Evolutionary conservation across 2,888 invertebrate genomes (phyloP).

Genomic region (Automeris io): DNA sequence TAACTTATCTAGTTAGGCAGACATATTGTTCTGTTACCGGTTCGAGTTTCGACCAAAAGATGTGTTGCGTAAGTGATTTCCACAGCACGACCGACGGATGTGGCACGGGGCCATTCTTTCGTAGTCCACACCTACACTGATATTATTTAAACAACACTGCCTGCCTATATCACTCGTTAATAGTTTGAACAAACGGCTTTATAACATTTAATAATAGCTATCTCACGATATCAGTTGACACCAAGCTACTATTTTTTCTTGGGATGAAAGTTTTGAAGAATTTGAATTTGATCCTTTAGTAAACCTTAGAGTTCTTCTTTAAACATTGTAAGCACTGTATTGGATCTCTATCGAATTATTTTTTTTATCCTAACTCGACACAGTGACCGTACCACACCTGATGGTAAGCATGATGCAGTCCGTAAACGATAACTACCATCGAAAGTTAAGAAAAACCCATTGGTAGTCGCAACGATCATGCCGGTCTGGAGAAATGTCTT

Average conservation of each 20-base stretch:
- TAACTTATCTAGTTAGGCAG: slow-evolving; percentile 34
- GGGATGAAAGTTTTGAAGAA: no score
- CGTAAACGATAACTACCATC: no score
- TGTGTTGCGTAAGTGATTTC: slow-evolving; percentile 65
- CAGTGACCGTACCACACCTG: no score
- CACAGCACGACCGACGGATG: slow-evolving; percentile 58
- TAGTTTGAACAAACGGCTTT: slow-evolving; percentile 44
- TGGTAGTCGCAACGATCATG: no score
- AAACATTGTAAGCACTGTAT: no score
- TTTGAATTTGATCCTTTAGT: no score
- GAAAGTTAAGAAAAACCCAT: no score
- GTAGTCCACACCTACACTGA: slow-evolving; percentile 56
- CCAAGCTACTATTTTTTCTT: neutral
- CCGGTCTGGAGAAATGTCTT: no score
- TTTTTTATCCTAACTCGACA: no score
- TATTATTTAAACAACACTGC: slow-evolving; percentile 52
- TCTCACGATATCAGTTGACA: slow-evolving; percentile 43
- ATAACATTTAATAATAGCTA: slow-evolving; percentile 24
- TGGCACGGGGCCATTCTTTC: slow-evolving; percentile 71
- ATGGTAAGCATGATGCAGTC: no score
- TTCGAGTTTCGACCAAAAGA: slow-evolving; percentile 57
- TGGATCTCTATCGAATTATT: no score
- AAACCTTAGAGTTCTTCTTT: no score
- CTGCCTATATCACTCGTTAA: slow-evolving; percentile 51
- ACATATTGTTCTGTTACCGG: slow-evolving; percentile 36